phyloP scores from a whole-genome alignment of 2,888 invertebrate species.

The Epinotia ramella region DNA sequence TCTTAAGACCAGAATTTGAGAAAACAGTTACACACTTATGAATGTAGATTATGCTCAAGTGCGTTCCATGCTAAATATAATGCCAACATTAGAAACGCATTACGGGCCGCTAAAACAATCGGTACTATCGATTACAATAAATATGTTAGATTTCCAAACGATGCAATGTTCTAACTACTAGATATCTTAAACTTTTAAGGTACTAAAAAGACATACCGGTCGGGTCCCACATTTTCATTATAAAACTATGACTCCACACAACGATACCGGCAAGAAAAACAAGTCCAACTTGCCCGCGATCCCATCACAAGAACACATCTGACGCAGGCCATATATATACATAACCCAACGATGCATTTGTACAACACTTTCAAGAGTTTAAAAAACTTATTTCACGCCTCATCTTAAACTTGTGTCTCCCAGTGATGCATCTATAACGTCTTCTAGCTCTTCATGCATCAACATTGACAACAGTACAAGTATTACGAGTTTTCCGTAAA shows the following conservation, averaged over 20 bases:
- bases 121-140: constrained; percentile 43
- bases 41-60: constrained; percentile 25
- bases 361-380: neutral
- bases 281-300: constrained; percentile 46
- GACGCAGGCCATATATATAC: neutral
- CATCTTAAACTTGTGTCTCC: neutral
- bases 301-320: constrained; percentile 8
- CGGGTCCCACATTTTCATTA: constrained; percentile 70
- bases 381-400: neutral
- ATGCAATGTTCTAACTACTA: constrained; percentile 39
- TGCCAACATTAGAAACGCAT: constrained; percentile 14
- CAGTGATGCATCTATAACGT: neutral
- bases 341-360: neutral
- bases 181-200: constrained; percentile 50
- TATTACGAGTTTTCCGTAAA: neutral
- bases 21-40: constrained; percentile 57
- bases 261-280: constrained; percentile 67
- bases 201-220: constrained; percentile 65
- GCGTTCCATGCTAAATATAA: constrained; percentile 14
- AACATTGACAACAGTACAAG: neutral
- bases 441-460: neutral
- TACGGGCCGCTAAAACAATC: constrained; percentile 33
- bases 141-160: constrained; percentile 45
- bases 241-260: constrained; percentile 59
- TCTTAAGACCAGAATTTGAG: constrained; percentile 66